Percentiles rank a stretch among this genome's conserved stretches.
Evolutionary conservation across 2,113 vertebrate species (phyloP).

Genomic region (Mandrillus leucophaeus): DNA sequence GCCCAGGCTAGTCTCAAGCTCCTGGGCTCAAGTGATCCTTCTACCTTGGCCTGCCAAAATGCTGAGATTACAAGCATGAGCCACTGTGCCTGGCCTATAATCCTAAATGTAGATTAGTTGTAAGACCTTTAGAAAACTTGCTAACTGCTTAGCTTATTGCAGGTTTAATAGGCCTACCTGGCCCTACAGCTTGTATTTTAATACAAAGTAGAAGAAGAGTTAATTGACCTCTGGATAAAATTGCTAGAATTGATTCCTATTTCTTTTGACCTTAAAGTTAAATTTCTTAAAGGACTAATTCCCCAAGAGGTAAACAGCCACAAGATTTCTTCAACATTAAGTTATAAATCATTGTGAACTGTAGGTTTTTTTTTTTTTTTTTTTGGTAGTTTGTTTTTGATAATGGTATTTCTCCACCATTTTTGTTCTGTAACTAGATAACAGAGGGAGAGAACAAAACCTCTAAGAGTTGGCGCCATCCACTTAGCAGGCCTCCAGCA

Average conservation of each 20-base stretch:
- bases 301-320: neutral
- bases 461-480: slow-evolving; percentile 86
- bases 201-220: neutral
- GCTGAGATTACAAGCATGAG: no score
- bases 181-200: neutral
- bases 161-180: neutral
- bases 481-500: slow-evolving; percentile 88
- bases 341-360: neutral
- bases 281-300: neutral
- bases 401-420: neutral
- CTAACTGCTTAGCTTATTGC: neutral
- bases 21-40: no score
- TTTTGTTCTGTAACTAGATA: slow-evolving; percentile 69
- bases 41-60: no score
- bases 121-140: slow-evolving; percentile 7
- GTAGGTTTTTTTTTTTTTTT: neutral
- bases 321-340: neutral
- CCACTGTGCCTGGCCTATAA: neutral
- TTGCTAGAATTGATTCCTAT: neutral
- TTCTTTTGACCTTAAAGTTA: neutral
- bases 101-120: neutral
- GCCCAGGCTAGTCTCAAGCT: no score
- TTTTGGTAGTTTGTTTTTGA: neutral
- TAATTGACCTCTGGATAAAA: slow-evolving; percentile 15
- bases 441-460: slow-evolving; percentile 78